Percentiles rank a stretch among this genome's conserved stretches.
phyloP scores from a whole-genome alignment of 2,888 invertebrate genomes.

The Fragum sueziense region DNA sequence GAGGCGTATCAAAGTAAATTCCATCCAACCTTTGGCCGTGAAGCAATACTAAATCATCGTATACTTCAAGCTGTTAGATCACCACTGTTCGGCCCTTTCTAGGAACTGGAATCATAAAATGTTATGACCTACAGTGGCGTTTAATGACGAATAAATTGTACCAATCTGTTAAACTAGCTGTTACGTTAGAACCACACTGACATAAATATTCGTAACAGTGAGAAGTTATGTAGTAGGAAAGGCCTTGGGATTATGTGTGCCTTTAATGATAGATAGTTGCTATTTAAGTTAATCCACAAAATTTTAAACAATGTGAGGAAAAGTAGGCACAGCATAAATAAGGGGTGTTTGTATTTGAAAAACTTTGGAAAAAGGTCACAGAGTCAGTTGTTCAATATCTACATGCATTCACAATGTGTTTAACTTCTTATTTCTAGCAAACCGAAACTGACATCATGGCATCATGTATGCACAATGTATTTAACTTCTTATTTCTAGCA shows the following conservation, averaged over 20 bases:
- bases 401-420: no score
- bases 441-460: no score
- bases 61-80: background rate
- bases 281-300: background rate
- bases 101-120: background rate
- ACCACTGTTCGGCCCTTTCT: background rate
- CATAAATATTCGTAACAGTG: constrained; percentile 5
- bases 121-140: background rate
- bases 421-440: no score
- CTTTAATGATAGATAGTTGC: background rate
- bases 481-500: no score
- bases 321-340: no score
- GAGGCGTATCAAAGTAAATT: no score
- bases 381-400: no score
- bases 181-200: constrained; percentile 11
- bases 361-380: no score
- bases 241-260: background rate
- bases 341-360: no score
- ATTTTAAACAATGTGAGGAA: no score
- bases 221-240: constrained; percentile 9
- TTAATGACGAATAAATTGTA: constrained; percentile 18
- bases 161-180: constrained; percentile 2
- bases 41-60: background rate
- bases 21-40: no score
- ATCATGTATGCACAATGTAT: no score